Conservation (phyloP, 2,888 invertebrate species). For the Carterocephalus palaemon region DNA sequence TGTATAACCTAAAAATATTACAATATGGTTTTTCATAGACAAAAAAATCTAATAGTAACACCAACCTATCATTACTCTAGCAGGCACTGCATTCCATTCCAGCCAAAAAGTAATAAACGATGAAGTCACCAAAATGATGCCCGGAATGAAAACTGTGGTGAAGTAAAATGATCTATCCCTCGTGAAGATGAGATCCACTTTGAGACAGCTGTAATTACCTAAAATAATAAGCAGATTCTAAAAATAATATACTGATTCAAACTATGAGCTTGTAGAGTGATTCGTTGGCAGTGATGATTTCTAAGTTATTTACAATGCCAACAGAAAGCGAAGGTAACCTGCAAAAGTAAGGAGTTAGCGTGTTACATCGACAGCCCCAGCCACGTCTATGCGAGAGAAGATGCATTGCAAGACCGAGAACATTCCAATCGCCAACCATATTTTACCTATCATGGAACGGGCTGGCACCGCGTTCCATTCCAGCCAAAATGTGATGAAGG, state of each 20-base stretch:
- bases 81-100: slow-evolving; percentile 98
- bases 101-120: slow-evolving; percentile 98
- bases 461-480: slow-evolving; percentile 95
- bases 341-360: slow-evolving; percentile 57
- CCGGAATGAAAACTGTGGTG: slow-evolving; percentile 97
- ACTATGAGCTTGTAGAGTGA: slow-evolving; percentile 38
- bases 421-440: slow-evolving; percentile 60
- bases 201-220: slow-evolving; percentile 98
- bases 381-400: slow-evolving; percentile 58
- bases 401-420: slow-evolving; percentile 65
- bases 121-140: slow-evolving; percentile 96
- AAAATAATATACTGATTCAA: slow-evolving; percentile 50
- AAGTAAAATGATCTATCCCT: slow-evolving; percentile 98
- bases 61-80: slow-evolving; percentile 97
- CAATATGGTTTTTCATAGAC: slow-evolving; percentile 3
- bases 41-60: slow-evolving; percentile 50
- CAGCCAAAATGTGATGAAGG: slow-evolving; percentile 92
- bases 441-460: slow-evolving; percentile 91
- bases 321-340: slow-evolving; percentile 55
- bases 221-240: slow-evolving; percentile 73
- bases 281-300: slow-evolving; percentile 36
- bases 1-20: no score
- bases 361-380: slow-evolving; percentile 68
- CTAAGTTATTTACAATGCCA: slow-evolving; percentile 48
- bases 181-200: slow-evolving; percentile 95